Percentiles rank a stretch among this genome's conserved stretches.
Evolutionary conservation across 1,140 invertebrate species (phyloP).

Genomic region (Archivesica marissinica): DNA sequence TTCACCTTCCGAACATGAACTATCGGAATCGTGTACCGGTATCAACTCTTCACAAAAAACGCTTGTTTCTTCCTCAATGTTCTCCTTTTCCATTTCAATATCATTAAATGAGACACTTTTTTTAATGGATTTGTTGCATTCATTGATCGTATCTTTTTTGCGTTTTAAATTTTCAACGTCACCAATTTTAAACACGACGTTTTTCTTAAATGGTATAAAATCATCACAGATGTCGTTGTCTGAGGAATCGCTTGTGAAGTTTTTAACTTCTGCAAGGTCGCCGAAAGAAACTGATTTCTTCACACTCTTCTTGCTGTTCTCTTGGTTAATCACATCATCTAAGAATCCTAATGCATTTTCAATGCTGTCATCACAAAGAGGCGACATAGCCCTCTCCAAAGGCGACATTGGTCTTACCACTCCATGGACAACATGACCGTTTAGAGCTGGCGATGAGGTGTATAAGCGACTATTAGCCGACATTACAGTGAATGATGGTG

Average conservation of each 20-base stretch:
- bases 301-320: conserved; percentile 17
- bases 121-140: conserved; percentile 31
- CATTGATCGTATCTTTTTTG: conserved; percentile 24
- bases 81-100: not conserved
- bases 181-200: not conserved
- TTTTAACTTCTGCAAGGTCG: conserved; percentile 47
- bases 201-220: conserved; percentile 18
- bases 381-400: conserved; percentile 35
- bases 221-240: conserved; percentile 51
- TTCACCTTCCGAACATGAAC: conserved; percentile 23
- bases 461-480: conserved; percentile 6
- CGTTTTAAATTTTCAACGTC: conserved; percentile 42
- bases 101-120: conserved; percentile 58
- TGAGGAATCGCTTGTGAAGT: conserved; percentile 46
- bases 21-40: conserved; percentile 43
- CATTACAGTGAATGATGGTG: not conserved
- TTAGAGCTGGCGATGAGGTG: conserved; percentile 14
- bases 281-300: conserved; percentile 57
- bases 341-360: conserved; percentile 54
- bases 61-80: not conserved
- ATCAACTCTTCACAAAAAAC: conserved; percentile 33
- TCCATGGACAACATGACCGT: not conserved
- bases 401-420: not conserved
- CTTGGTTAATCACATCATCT: conserved; percentile 44
- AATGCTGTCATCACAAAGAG: conserved; percentile 19